Conservation (phyloP, 2,888 invertebrate genomes). For the Limnephilus lunatus region DNA sequence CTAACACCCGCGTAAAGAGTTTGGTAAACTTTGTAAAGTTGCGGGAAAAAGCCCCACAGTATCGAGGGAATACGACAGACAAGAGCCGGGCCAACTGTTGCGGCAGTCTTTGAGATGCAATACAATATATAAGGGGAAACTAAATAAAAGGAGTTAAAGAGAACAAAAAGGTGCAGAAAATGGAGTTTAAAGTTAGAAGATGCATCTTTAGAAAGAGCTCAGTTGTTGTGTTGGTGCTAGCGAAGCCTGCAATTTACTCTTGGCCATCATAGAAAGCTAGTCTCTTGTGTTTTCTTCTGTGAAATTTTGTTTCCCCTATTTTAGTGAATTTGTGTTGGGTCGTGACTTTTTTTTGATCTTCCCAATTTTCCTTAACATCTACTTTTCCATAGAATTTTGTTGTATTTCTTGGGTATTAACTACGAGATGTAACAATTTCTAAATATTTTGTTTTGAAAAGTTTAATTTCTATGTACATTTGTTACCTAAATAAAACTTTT, state of each 20-base stretch:
- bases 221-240: not conserved
- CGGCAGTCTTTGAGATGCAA: not conserved
- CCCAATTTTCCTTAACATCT: not conserved
- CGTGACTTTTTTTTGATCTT: not conserved
- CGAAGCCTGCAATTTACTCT: not conserved
- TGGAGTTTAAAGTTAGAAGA: not conserved
- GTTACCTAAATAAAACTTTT: no score
- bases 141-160: not conserved
- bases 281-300: not conserved
- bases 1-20: not conserved
- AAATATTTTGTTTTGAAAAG: no score
- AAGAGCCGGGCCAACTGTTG: not conserved
- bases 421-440: no score
- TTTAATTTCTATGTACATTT: no score
- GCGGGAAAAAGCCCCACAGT: not conserved
- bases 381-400: not conserved
- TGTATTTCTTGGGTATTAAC: no score
- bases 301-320: not conserved
- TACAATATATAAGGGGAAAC: not conserved
- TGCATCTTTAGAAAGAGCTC: not conserved
- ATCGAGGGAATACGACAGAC: not conserved
- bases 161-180: not conserved
- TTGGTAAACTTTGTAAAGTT: not conserved
- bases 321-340: not conserved
- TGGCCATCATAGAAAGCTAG: not conserved